Base-by-base conservation (phyloP, 35 echinoderm and acorn worm genomes). In the Ophioderma brevispina region DNA sequence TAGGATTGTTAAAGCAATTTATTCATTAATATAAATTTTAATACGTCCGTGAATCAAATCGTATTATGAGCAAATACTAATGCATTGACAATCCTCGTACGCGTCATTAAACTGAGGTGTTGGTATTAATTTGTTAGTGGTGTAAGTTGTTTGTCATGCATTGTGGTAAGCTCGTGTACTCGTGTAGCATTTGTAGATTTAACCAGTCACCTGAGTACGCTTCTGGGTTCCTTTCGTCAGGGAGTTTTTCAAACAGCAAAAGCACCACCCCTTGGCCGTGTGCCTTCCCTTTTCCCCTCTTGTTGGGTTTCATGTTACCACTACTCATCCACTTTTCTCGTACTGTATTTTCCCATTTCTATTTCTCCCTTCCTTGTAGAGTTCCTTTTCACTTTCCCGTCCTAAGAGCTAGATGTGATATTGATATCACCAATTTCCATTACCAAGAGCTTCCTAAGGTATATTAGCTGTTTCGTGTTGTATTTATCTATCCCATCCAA, bases 331-430 rank as follows among this genome's bases (percentile, higher is more conserved):
- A 70, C 28, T 70, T 70, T n/a, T 70, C 59, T 70, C 59, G 2
- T 30, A 18, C 17, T 70, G 59, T 70, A 70, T 70, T 70, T 70
- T 70, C 59, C 59, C 59, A 70, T 70, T 70, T 70, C 59, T 70
- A 70, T 70, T 70, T 70, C 23, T n/a, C 3, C 59, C 23, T 70
- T 70, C 28, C 59, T 70, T 70, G 5, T 70, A 70, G 59, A 70
- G 59, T 70, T 70, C 59, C 59, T 70, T 70, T 70, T 70, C 10
- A 70, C 59, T 70, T 70, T 70, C 59, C 59, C 59, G 59, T 70
- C n/a, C n/a, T 70, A 18, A 70, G 59, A 70, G 59, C 59, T 25
- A 70, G 10, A 70, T 70, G 59, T 25, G 59, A 70, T 70, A 70
- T 70, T 70, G 59, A 70, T 70, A 70, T 70, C 59, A 30, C 59